These are phyloP conservation scores for Frieseomelitta varia DNA, from an alignment of 1,140 invertebrate species.

Conservation along the genomic window DNA sequence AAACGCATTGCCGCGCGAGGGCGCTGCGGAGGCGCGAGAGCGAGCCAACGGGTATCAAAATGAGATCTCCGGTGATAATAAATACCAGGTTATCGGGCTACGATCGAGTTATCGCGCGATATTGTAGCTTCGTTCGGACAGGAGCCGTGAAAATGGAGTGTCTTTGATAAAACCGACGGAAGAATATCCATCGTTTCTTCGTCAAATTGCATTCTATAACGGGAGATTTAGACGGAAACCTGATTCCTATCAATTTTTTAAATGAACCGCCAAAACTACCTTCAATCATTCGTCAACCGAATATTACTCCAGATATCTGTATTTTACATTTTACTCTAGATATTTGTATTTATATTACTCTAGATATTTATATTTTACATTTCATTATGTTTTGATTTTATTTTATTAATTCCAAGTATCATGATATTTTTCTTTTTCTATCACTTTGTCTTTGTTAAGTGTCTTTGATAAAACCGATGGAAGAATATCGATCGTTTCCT, in stretches of 20 bases:
- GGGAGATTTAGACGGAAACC: background rate
- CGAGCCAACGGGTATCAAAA: slow-evolving; percentile 62
- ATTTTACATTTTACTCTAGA: no score
- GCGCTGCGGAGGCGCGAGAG: background rate
- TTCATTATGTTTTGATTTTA: no score
- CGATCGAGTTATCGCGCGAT: slow-evolving; percentile 70
- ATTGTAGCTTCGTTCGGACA: slow-evolving; percentile 43
- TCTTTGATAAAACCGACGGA: background rate
- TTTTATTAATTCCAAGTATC: no score
- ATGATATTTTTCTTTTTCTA: no score
- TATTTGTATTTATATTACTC: no score
- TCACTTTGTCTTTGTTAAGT: no score
- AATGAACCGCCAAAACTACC: background rate
- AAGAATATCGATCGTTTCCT: no score
- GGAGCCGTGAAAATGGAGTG: background rate
- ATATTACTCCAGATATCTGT: no score
- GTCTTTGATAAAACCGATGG: no score
- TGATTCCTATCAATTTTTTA: background rate
- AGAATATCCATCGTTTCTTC: background rate
- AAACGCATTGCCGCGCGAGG: slow-evolving; percentile 15
- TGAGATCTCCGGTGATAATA: slow-evolving; percentile 77
- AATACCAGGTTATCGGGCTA: slow-evolving; percentile 74
- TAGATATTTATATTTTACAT: no score
- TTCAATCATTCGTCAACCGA: background rate
- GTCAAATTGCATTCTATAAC: background rate